Conservation (phyloP, 2,113 vertebrate species). For the Suricata suricatta region DNA sequence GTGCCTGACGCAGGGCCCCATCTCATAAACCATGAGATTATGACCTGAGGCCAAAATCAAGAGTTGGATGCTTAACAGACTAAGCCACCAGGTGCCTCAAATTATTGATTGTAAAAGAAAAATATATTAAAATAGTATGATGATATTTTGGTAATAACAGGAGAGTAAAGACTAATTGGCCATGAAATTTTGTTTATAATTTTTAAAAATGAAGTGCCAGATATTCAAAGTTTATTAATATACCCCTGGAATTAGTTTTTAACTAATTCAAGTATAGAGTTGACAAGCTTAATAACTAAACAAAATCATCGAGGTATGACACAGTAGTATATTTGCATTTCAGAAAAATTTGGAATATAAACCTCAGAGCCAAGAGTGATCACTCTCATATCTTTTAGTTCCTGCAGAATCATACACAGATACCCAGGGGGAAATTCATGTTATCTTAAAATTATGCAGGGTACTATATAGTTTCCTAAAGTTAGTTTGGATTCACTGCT, state of each 20-base stretch:
- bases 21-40: no score
- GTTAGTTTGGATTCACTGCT: neutral
- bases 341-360: neutral
- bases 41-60: no score
- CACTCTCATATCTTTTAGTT: neutral
- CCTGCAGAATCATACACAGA: neutral
- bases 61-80: no score
- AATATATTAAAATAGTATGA: neutral
- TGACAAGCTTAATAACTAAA: constrained; percentile 18
- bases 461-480: neutral
- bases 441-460: neutral
- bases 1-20: no score
- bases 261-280: neutral
- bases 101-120: neutral
- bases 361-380: neutral
- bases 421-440: neutral
- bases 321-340: neutral
- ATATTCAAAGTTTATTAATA: neutral
- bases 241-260: neutral
- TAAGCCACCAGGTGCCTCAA: no score
- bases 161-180: neutral
- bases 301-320: neutral
- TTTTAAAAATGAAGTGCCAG: neutral
- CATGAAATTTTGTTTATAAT: neutral
- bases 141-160: neutral